These are phyloP conservation scores for Oceanites oceanicus DNA, from an alignment of 2,113 vertebrate species.

Conservation along the genomic window DNA sequence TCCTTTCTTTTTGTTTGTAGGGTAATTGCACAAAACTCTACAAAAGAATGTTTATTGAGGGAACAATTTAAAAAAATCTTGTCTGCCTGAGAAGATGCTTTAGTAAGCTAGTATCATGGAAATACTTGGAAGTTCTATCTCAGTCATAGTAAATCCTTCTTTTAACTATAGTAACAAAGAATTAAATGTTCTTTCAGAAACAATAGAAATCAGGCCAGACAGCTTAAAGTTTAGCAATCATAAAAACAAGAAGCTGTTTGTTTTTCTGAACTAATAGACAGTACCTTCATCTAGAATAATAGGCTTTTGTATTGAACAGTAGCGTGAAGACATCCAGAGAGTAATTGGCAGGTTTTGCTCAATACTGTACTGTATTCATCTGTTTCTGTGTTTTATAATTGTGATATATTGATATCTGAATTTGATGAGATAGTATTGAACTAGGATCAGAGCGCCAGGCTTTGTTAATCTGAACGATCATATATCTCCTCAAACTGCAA, in stretches of 20 bases:
- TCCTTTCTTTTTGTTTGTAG: not conserved
- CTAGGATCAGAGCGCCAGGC: not conserved
- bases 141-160: not conserved
- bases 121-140: not conserved
- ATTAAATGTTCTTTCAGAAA: not conserved
- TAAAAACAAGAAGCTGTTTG: not conserved
- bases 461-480: not conserved
- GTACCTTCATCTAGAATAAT: not conserved
- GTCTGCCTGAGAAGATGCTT: not conserved
- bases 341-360: not conserved
- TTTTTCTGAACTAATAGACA: not conserved
- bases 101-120: not conserved
- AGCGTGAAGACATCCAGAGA: not conserved
- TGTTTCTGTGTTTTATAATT: not conserved
- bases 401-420: not conserved
- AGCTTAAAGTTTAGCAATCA: not conserved
- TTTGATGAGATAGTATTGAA: not conserved
- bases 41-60: not conserved
- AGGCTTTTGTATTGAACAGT: not conserved
- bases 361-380: not conserved
- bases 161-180: not conserved
- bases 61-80: not conserved
- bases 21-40: not conserved
- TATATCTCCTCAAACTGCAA: not conserved
- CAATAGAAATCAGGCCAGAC: not conserved